Percentiles rank a stretch among this genome's conserved stretches.
phyloP scores from a whole-genome alignment of 2,113 vertebrate genomes.

The Leucopsar rothschildi region DNA sequence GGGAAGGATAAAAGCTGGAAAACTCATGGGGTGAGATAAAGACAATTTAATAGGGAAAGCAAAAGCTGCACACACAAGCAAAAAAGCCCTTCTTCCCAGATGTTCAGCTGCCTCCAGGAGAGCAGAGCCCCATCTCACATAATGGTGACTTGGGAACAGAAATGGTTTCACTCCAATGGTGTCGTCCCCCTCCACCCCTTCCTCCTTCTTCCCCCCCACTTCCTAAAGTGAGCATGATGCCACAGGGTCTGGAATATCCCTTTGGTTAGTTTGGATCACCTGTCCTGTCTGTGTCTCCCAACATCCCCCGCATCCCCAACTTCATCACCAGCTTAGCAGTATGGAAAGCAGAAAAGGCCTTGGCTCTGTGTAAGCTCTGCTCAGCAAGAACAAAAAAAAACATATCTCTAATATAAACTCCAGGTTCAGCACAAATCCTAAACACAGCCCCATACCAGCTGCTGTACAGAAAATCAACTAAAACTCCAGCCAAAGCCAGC shows the following conservation, averaged over 20 bases:
- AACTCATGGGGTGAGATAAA: background rate
- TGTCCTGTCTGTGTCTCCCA: background rate
- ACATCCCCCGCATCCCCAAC: rapidly evolving
- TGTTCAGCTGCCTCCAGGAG: background rate
- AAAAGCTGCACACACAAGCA: background rate
- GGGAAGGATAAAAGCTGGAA: background rate
- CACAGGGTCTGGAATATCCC: background rate
- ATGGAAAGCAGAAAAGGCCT: background rate
- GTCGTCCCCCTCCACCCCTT: background rate
- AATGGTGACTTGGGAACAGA: background rate
- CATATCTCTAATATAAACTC: background rate
- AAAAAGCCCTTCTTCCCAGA: background rate
- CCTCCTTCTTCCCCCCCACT: background rate
- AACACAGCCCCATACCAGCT: background rate
- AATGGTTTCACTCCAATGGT: background rate
- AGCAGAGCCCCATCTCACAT: background rate
- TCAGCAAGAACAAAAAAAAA: background rate
- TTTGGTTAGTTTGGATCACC: background rate
- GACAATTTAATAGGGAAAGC: background rate
- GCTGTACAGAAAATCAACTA: background rate
- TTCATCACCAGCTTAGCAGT: rapidly evolving
- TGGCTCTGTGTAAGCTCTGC: background rate
- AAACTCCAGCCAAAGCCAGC: background rate
- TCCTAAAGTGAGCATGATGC: background rate
- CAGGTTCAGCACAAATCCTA: background rate